Evolutionary conservation across 1,140 invertebrate genomes (phyloP), one percentile per base, ranked within the genome.

Genomic region (Drusus annulatus): DNA sequence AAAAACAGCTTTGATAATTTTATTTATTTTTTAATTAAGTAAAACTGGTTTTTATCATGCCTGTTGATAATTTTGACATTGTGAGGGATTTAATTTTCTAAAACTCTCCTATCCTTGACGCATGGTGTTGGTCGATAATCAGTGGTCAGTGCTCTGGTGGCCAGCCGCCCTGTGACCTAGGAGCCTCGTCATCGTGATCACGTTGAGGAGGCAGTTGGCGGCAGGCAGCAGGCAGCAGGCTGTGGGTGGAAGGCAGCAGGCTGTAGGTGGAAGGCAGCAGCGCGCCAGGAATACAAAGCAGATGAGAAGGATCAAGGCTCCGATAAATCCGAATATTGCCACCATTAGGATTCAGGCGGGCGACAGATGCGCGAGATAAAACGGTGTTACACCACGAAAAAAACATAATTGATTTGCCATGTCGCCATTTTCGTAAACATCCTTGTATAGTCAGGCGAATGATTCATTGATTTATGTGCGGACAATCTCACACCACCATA

Each of bases 251-350:
- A 31, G 16, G 65, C 1, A 50, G 36, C 4, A 50, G 16, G 65
- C 6, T 28, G 60, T 21, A 63, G 54, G 10, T 63, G 23, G 17
- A 28, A 28, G 23, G 19, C 19, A 28, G 25, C 25, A 28, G 23
- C 5, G 7, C 65, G 17, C 7, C 28, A 51, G 65, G 65, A 65
- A 65, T 65, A 65, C 62, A n/a, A 65, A 65, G 17, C 60, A 16
- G 16, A 7, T 15, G 15, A 80, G 51, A 60, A 80, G 79, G 75
- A 81, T 77, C 80, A 81, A 78, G 80, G 75, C 76, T 77, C 80
- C 75, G 75, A 81, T 77, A 77, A 77, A 78, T 78, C 63, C 23
- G 51, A 77, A 60, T 63, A 63, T 68, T 8, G 45, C 52, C 17
- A 7, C 51, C 25, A 69, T 81, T 77, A 50, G 19, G 54, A 77